Base-by-base conservation (phyloP, 2,888 invertebrate species). In the Dichetophora obliterata region DNA sequence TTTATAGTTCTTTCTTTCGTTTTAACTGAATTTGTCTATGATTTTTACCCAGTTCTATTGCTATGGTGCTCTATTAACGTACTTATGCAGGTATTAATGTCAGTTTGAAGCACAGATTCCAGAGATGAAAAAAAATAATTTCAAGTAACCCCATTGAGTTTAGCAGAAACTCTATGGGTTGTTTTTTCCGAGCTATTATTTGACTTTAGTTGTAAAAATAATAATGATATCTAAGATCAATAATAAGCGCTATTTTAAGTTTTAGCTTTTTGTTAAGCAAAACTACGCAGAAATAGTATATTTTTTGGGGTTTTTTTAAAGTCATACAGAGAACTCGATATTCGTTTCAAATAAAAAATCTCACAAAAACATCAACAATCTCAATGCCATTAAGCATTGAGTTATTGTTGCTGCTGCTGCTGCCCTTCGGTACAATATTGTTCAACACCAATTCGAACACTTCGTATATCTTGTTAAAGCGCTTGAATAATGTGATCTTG, bases 401-500 rank as follows among this genome's bases (percentile, higher is more conserved):
- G 43, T 71, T 72, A 76, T 70, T 70, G 43, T 63, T 71, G 59
- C 71, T 73, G 3, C 31, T n/a, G n/a, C 31, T 31, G 43, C 77
- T 75, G 79, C 80, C 83, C 81, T 83, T 81, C 82, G 82, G 82
- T 84, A 83, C 86, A 86, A 86, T 87, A 85, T 86, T 85, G 86
- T 83, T 85, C 87, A 87, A 88, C 87, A 87, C 87, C 88, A 88
- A 88, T 88, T 88, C 87, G 85, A 85, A 86, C 87, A 87, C 88
- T 86, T 87, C 83, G 85, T 86, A 86, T 86, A 86, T 87, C 88
- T 88, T 88, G 88, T 88, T 87, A 88, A 84, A 82, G 80, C 80
- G 80, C 80, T 78, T 82, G 82, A 84, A 82, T 82, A 84, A 85
- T 85, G 83, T 76, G 81, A 81, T 80, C 77, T 78, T 77, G 68